These are phyloP conservation scores for Dicaeum eximium DNA, from an alignment of 2,113 vertebrate genomes.

Conservation along the genomic window DNA sequence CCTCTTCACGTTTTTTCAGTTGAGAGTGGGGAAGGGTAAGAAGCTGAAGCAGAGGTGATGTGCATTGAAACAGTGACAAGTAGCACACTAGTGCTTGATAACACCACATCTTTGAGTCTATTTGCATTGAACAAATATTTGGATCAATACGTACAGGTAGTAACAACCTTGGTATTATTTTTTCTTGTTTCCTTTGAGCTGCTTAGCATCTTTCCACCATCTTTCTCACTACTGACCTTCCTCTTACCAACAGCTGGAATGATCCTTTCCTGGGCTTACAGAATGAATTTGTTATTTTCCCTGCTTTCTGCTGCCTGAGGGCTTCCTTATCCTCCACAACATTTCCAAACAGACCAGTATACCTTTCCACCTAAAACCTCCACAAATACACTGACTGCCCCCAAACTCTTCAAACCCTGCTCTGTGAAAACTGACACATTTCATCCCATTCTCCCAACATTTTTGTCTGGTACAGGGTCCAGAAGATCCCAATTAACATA, in stretches of 20 bases:
- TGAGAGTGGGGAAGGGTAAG: neutral
- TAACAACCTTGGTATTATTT: neutral
- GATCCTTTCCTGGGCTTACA: neutral
- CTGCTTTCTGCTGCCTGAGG: neutral
- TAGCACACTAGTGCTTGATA: neutral
- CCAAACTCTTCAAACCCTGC: neutral
- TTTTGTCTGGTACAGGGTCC: neutral
- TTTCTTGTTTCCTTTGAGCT: neutral
- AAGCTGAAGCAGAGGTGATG: neutral
- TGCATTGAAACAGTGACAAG: neutral
- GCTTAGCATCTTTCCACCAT: neutral
- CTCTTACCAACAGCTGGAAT: fast-evolving
- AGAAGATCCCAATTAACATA: neutral
- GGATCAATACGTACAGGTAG: neutral
- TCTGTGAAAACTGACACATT: neutral
- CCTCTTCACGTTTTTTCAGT: neutral
- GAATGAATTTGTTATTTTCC: neutral
- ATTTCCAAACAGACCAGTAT: neutral
- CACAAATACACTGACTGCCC: neutral
- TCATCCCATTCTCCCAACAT: neutral
- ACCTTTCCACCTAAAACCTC: neutral
- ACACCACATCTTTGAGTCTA: neutral
- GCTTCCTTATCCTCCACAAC: neutral
- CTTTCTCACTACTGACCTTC: neutral
- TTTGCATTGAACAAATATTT: neutral